These are phyloP conservation scores for Stichodactyla helianthus DNA, from an alignment of 64 coral and sea anemone genomes.

Conservation along the genomic window DNA sequence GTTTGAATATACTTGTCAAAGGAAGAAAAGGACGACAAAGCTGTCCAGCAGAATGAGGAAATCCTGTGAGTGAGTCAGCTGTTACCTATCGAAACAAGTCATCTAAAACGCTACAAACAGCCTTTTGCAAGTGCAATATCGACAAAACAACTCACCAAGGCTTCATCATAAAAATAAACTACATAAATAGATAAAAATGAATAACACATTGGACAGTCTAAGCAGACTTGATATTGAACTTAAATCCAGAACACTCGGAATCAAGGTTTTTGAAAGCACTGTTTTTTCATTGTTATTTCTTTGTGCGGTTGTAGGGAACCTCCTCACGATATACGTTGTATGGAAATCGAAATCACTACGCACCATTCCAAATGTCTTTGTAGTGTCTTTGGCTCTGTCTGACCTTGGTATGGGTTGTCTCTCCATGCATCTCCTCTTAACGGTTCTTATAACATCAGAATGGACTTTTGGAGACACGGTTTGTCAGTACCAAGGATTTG, in stretches of 20 bases:
- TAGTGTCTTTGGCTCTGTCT: conserved; percentile 37
- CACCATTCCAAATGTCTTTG: conserved; percentile 36
- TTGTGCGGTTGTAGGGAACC: conserved; percentile 26
- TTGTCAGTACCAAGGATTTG: conserved; percentile 61
- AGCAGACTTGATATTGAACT: neutral
- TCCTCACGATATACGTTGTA: conserved; percentile 28
- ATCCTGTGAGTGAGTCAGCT: neutral
- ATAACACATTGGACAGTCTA: neutral
- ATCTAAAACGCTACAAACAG: neutral
- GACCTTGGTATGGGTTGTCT: conserved; percentile 45
- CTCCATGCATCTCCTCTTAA: neutral
- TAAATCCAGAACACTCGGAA: neutral
- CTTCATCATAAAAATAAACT: neutral
- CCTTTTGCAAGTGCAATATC: neutral
- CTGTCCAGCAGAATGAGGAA: neutral
- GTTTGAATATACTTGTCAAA: neutral
- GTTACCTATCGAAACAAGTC: neutral
- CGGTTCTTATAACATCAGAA: conserved; percentile 18
- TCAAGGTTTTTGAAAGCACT: neutral
- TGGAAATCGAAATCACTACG: conserved; percentile 18
- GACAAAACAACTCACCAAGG: neutral
- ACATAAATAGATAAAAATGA: neutral
- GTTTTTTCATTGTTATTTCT: neutral
- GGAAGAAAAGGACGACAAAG: neutral
- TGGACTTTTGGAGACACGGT: conserved; percentile 34